Evolutionary conservation across 2,888 invertebrate genomes (phyloP).

Genomic region (Nemurella pictetii): DNA sequence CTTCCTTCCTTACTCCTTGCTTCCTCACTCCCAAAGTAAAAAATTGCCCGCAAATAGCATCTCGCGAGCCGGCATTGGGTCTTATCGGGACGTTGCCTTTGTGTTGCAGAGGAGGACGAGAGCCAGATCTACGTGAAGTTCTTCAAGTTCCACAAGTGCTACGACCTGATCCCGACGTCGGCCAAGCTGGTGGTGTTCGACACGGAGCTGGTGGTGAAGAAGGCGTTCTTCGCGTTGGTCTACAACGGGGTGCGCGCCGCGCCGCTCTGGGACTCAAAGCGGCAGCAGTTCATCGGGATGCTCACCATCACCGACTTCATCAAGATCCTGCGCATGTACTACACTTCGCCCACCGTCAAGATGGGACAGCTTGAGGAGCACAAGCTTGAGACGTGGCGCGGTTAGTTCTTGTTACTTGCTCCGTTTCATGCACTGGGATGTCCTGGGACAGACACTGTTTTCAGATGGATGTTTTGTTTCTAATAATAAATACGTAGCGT

Average conservation of each 20-base stretch:
- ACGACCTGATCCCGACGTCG: conserved; percentile 98
- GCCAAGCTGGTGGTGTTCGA: conserved; percentile 99
- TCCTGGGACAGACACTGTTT: no score
- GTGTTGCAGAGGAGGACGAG: conserved; percentile 94
- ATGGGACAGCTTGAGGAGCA: conserved; percentile 98
- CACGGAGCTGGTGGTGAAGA: conserved; percentile 95
- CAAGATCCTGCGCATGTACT: conserved; percentile 96
- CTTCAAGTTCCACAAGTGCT: conserved; percentile 99
- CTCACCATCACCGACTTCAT: conserved; percentile 99
- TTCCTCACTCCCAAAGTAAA: no score
- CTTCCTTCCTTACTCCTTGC: no score
- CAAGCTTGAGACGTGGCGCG: conserved; percentile 94
- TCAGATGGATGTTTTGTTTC: no score
- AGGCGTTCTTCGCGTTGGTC: conserved; percentile 98
- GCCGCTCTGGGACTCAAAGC: conserved; percentile 93
- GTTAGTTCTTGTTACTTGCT: no score
- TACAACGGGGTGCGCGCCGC: conserved; percentile 98
- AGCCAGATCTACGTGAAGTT: conserved; percentile 97
- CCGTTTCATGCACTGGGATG: no score
- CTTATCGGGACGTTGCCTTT: no score
- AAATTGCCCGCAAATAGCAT: no score
- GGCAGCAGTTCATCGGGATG: conserved; percentile 96
- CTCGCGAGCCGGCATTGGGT: no score
- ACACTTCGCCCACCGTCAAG: conserved; percentile 87
- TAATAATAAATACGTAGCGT: no score